These are phyloP conservation scores for Notarius lentiginosus DNA, from an alignment of 2,113 vertebrate genomes.

Conservation along the genomic window DNA sequence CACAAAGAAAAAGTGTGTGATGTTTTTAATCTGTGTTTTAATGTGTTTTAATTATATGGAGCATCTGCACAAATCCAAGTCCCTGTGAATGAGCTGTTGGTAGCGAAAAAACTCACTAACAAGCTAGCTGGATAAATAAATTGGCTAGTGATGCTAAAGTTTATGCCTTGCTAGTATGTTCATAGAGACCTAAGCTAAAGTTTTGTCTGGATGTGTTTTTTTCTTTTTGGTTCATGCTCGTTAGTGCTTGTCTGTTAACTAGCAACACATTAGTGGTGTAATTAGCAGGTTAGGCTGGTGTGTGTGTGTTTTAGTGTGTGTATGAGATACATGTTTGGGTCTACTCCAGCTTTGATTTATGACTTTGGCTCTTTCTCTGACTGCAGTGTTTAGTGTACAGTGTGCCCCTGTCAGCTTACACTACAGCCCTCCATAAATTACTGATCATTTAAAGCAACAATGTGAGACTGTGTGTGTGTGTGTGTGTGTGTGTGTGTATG, in stretches of 20 bases:
- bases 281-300: not conserved
- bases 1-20: too few relatives aligned
- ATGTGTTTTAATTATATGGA: too few relatives aligned
- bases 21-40: too few relatives aligned
- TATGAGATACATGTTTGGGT: constrained; percentile 33
- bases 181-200: not conserved
- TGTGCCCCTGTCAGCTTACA: constrained; percentile 59
- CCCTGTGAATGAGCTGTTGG: too few relatives aligned
- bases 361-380: constrained; percentile 48
- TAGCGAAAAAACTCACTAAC: not conserved
- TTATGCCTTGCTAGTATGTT: too few relatives aligned
- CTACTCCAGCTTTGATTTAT: constrained; percentile 53
- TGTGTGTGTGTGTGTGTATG: constrained; percentile 24
- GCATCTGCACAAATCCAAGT: too few relatives aligned
- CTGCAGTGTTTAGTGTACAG: constrained; percentile 57
- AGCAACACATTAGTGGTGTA: not conserved
- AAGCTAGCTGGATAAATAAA: not conserved
- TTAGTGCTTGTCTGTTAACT: not conserved
- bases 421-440: constrained; percentile 62
- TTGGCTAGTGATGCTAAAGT: not conserved
- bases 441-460: constrained; percentile 65
- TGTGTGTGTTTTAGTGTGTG: too few relatives aligned
- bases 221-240: not conserved
- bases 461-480: constrained; percentile 31
- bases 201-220: not conserved